These are phyloP conservation scores for Microcebus lehilahytsara DNA, from an alignment of 2,113 vertebrate species.

Conservation along the genomic window DNA sequence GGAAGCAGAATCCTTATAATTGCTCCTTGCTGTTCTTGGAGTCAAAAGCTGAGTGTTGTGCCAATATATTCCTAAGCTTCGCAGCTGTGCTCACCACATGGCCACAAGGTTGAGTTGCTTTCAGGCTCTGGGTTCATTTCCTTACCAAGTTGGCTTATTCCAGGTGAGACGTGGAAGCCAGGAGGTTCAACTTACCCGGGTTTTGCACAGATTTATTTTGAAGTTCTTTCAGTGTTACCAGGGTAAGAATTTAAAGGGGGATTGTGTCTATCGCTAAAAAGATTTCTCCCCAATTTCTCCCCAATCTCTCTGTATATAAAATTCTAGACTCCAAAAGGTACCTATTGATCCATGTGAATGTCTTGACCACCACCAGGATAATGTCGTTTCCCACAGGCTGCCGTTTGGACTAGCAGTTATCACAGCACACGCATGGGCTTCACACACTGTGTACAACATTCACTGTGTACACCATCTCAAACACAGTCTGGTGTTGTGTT, in stretches of 20 bases:
- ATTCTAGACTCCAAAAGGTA: neutral
- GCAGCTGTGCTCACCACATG: neutral
- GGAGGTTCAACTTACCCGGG: fast-evolving
- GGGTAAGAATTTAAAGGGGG: neutral
- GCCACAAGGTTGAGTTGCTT: neutral
- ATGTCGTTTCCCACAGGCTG: too few relatives aligned
- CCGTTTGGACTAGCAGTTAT: neutral
- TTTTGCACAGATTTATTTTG: neutral
- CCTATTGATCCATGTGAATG: neutral
- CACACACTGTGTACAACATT: too few relatives aligned
- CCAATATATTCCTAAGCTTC: neutral
- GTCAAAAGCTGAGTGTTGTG: neutral
- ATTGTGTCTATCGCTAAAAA: neutral
- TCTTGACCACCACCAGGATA: neutral
- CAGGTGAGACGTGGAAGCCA: neutral
- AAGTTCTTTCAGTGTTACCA: neutral
- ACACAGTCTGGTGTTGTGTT: neutral
- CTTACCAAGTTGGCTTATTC: neutral
- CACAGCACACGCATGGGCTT: fast-evolving
- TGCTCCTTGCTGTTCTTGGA: neutral
- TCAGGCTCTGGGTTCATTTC: neutral
- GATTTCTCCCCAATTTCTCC: neutral
- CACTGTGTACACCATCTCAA: too few relatives aligned
- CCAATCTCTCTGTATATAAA: neutral
- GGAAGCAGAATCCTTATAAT: neutral